Evolutionary conservation across 2,888 invertebrate species (phyloP), one percentile per base, ranked within the genome.

Genomic region (Heliconius cydno): DNA sequence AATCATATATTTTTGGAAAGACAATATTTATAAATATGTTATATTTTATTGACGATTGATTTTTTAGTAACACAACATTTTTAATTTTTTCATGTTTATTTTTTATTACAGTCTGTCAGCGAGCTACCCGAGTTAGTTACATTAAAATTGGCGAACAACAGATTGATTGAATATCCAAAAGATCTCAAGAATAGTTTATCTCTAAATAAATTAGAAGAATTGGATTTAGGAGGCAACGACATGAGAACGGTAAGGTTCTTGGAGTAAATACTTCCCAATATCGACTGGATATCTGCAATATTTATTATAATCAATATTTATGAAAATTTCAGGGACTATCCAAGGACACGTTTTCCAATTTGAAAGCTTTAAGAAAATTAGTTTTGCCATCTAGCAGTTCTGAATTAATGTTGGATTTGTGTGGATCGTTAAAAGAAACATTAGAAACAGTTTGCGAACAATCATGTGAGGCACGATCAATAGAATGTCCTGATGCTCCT

Each of bases 151-250:
- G 88, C 88, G 34, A 92, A 94, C 83, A 95, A 95, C 84, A 88
- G 92, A 46, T 85, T 96, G 34, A 88, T 92, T 66, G 91, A 93
- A 77, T 92, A 93, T 82, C 93, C 95, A 1, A 89, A 90, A 81
- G 95, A 95, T 84, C 88, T 94, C 80, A 92, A 92, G 84, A 95
- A 92, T 81, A 89, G 90, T 87, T 92, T 92, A 78, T 88, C 87
- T 34, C 83, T 90, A 78, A 91, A 87, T 19, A 91, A 94, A 83
- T 86, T 96, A 79, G 87, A 91, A 85, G 92, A 92, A 83, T 85
- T 96, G 38, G 92, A 95, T 84, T 88, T 96, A 77, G 92, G 94
- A 80, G 93, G 92, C 81, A 96, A 96, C 83, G 94, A 94, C 76
- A 92, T 94, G 87, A 90, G 92, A 89, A 90, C 91, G 87, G 94